These are phyloP conservation scores for Pristionchus maxplancki DNA, from an alignment of 2,888 invertebrate species.

Conservation along the genomic window DNA sequence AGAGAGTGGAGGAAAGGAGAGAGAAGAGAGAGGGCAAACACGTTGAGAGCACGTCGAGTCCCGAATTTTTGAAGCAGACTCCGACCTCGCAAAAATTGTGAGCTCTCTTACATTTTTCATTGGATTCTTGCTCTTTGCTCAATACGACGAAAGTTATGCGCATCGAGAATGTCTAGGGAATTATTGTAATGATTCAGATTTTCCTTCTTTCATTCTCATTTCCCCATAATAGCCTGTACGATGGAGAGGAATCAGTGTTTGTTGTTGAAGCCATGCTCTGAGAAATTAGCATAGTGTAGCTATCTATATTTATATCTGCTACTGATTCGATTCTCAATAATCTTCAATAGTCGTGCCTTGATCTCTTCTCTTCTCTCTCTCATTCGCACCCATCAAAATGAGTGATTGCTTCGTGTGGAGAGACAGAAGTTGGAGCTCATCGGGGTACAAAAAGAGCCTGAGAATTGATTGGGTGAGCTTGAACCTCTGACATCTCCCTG, in stretches of 20 bases:
- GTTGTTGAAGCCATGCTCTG: too few relatives aligned
- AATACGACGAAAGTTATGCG: not conserved
- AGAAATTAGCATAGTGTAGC: too few relatives aligned
- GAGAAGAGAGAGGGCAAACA: conserved; percentile 11
- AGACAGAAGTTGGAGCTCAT: not conserved
- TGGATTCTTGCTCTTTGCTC: not conserved
- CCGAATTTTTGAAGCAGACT: not conserved
- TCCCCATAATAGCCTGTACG: not conserved
- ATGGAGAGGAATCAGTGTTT: not conserved
- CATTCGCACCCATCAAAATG: conserved; percentile 7
- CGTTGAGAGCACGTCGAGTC: not conserved
- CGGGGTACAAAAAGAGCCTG: not conserved
- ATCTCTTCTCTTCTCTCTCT: not conserved
- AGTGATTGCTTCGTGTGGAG: not conserved
- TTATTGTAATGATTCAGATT: not conserved
- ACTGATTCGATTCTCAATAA: not conserved
- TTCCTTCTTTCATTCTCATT: not conserved
- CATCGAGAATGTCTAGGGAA: not conserved
- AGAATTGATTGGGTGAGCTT: not conserved
- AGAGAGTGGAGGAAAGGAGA: not conserved
- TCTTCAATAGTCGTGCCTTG: not conserved
- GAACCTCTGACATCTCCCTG: not conserved
- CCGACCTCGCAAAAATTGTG: not conserved
- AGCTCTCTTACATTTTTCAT: not conserved
- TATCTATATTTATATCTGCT: too few relatives aligned